Evolutionary conservation across 2,797 vertebrate species (phyloP).

Genomic region (Gymnoscopelus braueri): DNA sequence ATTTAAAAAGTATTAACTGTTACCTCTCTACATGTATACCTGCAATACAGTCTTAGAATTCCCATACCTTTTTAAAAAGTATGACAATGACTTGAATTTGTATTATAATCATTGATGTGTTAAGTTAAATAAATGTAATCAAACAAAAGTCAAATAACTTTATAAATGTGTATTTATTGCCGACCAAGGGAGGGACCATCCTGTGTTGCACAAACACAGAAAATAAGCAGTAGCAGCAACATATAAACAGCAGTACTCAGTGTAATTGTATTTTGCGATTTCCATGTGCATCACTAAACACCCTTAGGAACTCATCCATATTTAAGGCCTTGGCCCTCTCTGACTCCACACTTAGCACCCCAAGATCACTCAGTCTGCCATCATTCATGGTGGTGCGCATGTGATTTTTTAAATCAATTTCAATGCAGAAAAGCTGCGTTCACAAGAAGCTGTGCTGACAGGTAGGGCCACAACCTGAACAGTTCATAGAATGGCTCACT

Average conservation of each 20-base stretch:
- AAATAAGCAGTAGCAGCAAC: not conserved
- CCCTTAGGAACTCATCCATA: slow-evolving; percentile 7
- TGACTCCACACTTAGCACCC: slow-evolving; percentile 15
- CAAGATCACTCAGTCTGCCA: too few species aligned
- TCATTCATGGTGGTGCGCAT: too few species aligned
- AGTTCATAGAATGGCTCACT: slow-evolving; percentile 29
- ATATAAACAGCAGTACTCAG: too few species aligned
- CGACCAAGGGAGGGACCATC: not conserved
- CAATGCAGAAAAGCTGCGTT: slow-evolving; percentile 7
- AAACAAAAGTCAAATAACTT: too few species aligned
- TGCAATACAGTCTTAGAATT: too few species aligned
- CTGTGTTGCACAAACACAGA: too few species aligned
- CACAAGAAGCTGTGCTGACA: slow-evolving; percentile 8
- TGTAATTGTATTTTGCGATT: slow-evolving; percentile 8
- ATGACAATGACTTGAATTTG: too few species aligned
- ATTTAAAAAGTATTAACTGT: too few species aligned
- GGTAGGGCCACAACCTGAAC: slow-evolving; percentile 16
- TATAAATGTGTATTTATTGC: not conserved
- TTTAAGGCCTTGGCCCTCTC: slow-evolving; percentile 15
- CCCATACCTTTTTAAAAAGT: too few species aligned
- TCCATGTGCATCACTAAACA: slow-evolving; percentile 1
- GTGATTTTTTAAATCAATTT: slow-evolving; percentile 17
- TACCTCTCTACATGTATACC: too few species aligned
- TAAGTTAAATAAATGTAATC: too few species aligned
- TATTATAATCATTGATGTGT: too few species aligned